These are phyloP conservation scores for Caenorhabditis macrosperma DNA, from an alignment of 2,888 invertebrate species.

Conservation along the genomic window DNA sequence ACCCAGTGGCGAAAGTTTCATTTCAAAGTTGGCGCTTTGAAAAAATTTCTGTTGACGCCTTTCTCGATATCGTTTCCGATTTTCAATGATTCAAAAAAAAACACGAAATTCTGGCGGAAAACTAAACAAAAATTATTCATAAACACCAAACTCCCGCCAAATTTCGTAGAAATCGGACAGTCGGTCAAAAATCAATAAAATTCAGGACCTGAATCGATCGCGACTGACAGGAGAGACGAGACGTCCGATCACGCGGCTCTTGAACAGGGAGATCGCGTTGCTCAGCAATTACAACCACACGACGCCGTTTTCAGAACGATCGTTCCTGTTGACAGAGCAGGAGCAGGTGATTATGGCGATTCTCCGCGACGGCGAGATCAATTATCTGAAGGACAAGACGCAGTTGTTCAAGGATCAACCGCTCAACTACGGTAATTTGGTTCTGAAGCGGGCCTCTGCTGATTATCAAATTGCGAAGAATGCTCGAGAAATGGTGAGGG, in stretches of 20 bases:
- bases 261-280: slow-evolving; percentile 21
- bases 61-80: too few species aligned
- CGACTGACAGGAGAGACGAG: slow-evolving; percentile 21
- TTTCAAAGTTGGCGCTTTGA: too few species aligned
- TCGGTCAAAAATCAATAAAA: too few species aligned
- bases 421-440: slow-evolving; percentile 39
- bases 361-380: slow-evolving; percentile 14
- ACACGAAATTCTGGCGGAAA: too few species aligned
- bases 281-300: not conserved
- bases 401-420: slow-evolving; percentile 7
- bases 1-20: too few species aligned
- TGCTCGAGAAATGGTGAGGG: not conserved
- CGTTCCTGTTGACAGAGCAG: slow-evolving; percentile 11
- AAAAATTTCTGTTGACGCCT: not conserved
- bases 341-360: slow-evolving; percentile 24
- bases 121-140: too few species aligned
- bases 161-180: too few species aligned
- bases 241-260: too few species aligned
- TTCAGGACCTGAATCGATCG: not conserved
- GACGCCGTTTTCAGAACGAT: slow-evolving; percentile 8
- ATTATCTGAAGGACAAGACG: not conserved
- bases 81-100: too few species aligned
- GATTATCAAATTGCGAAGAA: not conserved
- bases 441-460: slow-evolving; percentile 7
- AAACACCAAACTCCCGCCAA: too few species aligned